A percentile compares a stretch with the other conserved stretches of the same genome.
Evolutionary conservation across 2,797 vertebrate species (phyloP).

Genomic region (Scyliorhinus canicula): DNA sequence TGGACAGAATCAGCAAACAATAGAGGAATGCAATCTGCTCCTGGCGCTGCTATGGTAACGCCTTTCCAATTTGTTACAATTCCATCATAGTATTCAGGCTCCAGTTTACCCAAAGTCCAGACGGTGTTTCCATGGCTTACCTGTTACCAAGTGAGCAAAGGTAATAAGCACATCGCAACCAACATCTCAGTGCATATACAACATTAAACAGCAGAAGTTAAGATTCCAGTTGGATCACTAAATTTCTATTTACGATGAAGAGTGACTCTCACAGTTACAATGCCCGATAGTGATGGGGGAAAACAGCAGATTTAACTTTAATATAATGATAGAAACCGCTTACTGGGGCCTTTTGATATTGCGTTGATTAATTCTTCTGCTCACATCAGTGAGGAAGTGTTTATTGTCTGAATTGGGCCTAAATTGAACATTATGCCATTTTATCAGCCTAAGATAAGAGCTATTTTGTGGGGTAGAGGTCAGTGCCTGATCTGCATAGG

Average conservation of each 20-base stretch:
- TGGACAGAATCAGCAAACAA: constrained; percentile 79
- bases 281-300: not conserved
- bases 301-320: not conserved
- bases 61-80: constrained; percentile 70
- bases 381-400: not conserved
- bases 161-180: not conserved
- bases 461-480: no score
- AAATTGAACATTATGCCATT: no score
- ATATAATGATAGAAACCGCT: not conserved
- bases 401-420: not conserved
- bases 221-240: not conserved
- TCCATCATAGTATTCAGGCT: constrained; percentile 77
- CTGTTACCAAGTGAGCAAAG: constrained; percentile 54
- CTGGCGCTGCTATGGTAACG: constrained; percentile 75
- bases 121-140: constrained; percentile 71
- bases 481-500: not conserved
- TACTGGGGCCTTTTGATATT: not conserved
- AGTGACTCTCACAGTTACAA: not conserved
- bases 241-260: not conserved
- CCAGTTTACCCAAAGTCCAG: constrained; percentile 67
- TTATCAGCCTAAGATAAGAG: no score
- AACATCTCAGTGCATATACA: not conserved
- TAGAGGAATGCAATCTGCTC: constrained; percentile 86
- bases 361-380: not conserved
- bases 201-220: not conserved